Evolutionary conservation across 2,113 vertebrate genomes (phyloP).

Genomic region (Pomatorhinus ruficollis): DNA sequence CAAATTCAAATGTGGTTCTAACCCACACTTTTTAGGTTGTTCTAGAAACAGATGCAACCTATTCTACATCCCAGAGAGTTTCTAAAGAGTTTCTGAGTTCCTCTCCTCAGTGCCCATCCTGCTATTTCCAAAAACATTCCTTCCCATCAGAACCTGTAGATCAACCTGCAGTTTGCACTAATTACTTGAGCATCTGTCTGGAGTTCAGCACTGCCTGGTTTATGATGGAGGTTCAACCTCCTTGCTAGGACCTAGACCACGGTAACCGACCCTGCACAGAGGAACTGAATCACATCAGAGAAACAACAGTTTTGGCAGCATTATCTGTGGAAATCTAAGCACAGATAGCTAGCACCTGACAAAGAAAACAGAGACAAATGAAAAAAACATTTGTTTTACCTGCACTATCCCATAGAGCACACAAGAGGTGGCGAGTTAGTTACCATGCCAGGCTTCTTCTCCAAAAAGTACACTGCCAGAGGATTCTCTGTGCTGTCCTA

Average conservation of each 20-base stretch:
- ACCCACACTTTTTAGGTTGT: not conserved
- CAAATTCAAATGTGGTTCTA: not conserved
- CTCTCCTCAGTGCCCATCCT: not conserved
- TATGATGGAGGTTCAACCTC: not conserved
- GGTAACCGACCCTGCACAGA: not conserved
- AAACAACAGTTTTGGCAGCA: not conserved
- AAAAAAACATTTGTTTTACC: not conserved
- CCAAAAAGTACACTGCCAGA: not conserved
- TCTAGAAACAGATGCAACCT: not conserved
- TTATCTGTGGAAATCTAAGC: not conserved
- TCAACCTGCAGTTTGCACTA: not conserved
- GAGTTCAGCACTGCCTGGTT: not conserved
- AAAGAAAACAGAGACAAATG: not conserved
- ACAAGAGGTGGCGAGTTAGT: not conserved
- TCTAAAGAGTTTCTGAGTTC: not conserved
- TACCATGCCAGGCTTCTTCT: not conserved
- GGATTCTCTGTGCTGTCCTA: not conserved
- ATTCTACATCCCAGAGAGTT: not conserved
- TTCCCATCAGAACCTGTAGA: not conserved
- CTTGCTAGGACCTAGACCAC: not conserved
- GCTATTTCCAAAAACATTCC: not conserved
- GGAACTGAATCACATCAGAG: not conserved
- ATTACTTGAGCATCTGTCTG: not conserved
- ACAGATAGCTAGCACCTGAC: not conserved
- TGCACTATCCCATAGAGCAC: not conserved